These are phyloP conservation scores for Tyto alba DNA, from an alignment of 2,113 vertebrate species.

Conservation along the genomic window DNA sequence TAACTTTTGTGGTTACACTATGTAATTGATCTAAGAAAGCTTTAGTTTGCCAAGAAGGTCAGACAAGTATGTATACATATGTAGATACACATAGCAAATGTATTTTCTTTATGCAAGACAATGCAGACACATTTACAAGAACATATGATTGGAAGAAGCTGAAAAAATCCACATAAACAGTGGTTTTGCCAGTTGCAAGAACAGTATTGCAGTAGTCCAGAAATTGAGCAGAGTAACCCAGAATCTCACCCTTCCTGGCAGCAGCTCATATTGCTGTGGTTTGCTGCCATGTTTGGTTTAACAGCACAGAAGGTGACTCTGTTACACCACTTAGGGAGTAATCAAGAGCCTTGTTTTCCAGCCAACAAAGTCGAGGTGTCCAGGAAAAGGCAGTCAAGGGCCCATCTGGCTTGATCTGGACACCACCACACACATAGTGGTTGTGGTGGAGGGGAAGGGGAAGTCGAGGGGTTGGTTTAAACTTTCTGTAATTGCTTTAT, in stretches of 20 bases:
- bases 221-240: not conserved
- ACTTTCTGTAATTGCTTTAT: not conserved
- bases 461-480: not conserved
- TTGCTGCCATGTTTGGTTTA: not conserved
- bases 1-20: not conserved
- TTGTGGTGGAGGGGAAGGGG: not conserved
- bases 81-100: not conserved
- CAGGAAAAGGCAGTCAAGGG: not conserved
- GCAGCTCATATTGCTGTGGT: accelerated
- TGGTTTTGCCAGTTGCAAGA: not conserved
- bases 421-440: not conserved
- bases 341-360: not conserved
- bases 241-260: not conserved
- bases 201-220: not conserved
- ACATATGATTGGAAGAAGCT: not conserved
- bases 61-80: not conserved
- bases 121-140: not conserved
- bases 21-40: not conserved
- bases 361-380: not conserved
- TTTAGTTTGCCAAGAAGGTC: not conserved
- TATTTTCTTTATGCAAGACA: not conserved
- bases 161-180: not conserved
- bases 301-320: not conserved
- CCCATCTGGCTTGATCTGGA: not conserved
- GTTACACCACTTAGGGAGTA: not conserved